phyloP scores from a whole-genome alignment of 2,113 vertebrate species.

The Brachyhypopomus occidentalis region DNA sequence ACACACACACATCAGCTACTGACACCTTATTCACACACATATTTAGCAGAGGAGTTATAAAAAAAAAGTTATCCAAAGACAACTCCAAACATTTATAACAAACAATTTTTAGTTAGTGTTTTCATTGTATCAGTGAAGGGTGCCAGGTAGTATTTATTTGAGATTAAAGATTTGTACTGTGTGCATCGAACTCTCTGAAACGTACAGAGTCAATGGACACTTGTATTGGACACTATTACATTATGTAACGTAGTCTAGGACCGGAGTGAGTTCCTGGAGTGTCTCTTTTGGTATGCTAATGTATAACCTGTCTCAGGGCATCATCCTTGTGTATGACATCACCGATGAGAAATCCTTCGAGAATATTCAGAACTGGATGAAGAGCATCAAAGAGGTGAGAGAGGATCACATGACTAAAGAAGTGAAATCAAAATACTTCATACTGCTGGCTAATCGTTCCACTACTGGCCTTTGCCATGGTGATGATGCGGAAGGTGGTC shows the following conservation, averaged over 20 bases:
- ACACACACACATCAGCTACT: neutral
- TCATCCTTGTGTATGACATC: constrained; percentile 95
- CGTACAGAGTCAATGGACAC: no score
- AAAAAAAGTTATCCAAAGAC: no score
- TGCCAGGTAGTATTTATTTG: no score
- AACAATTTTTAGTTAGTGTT: neutral
- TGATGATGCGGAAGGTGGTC: no score
- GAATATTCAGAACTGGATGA: constrained; percentile 98
- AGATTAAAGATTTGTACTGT: no score
- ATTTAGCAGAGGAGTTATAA: neutral
- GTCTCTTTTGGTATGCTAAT: constrained; percentile 1
- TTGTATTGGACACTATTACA: no score
- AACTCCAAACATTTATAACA: no score
- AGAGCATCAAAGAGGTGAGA: constrained; percentile 87
- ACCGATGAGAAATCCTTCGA: constrained; percentile 91
- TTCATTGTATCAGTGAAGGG: neutral
- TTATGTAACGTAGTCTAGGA: no score
- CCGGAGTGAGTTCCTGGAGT: neutral
- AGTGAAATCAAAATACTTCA: no score
- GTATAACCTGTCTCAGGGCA: constrained; percentile 75
- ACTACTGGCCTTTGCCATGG: no score
- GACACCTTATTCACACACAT: constrained; percentile 2
- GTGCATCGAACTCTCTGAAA: no score
- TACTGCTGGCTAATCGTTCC: neutral
- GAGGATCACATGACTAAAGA: neutral